Evolutionary conservation across 2,113 vertebrate genomes (phyloP), one percentile per base, ranked within the genome.

Genomic region (Emberiza fucata): DNA sequence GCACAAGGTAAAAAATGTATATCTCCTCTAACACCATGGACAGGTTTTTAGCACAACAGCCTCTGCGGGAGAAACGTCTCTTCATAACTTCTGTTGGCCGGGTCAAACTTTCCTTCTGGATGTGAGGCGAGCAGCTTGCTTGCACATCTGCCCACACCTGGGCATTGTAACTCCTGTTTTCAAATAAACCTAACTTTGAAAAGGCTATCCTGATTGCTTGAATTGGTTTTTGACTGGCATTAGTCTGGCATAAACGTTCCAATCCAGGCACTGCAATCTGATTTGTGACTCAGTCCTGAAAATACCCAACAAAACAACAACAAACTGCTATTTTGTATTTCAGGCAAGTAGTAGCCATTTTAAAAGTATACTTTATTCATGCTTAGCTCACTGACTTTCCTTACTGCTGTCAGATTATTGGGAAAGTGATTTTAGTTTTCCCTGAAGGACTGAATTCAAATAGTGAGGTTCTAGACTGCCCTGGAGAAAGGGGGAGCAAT

Each of bases 381-480:
- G 2, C 14, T 84, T 17, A 78, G 14, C 14, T 75, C 47, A 23
- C 7, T 66, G 42, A 68, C 11, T 63, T 81, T 39, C 6, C 28
- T 68, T n/a, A 47, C 17, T 44, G 8, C 39, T 50, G 14, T 66
- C 60, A 54, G 15, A 63, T 68, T 53, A 54, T 44, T 69, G 14
- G 29, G 54, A 72, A 88, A 48, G 35, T 24, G 18, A 60, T 79
- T 84, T 85, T 47, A 48, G 10, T 42, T 85, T 88, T 60, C 37
- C 59, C 14, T 61, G 44, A 53, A 56, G n/a, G 40, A 18, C 17
- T 80, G 48, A 80, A 73, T 80, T 53, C 19, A 45, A 31, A 4
- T 16, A 31, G 15, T 57, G 40, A 82, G 29, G 76, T 95, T 92
- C 79, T 92, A 88, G 93, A 90, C 14, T 57, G 27, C 37, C 15